Conservation (phyloP, 1,140 invertebrate genomes). For the Cotesia glomerata region DNA sequence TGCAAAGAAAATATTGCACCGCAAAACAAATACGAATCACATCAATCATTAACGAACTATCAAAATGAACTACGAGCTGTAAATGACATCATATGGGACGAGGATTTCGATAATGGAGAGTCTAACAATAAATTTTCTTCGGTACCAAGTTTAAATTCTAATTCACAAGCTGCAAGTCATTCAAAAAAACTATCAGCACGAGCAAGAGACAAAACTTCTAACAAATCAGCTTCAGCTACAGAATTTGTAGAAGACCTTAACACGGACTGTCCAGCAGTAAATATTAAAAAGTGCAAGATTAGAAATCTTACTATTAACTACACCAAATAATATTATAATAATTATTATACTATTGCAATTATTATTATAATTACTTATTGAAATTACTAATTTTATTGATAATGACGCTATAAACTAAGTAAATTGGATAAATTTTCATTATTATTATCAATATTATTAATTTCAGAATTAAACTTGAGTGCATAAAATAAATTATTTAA, state of each 20-base stretch:
- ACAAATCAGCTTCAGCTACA: not conserved
- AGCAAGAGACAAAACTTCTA: not conserved
- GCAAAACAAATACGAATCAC: too few relatives aligned
- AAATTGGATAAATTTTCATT: not conserved
- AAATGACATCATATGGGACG: too few relatives aligned
- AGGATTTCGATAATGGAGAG: too few relatives aligned
- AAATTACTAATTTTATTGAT: too few relatives aligned
- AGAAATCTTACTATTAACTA: not conserved
- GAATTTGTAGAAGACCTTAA: slow-evolving; percentile 1
- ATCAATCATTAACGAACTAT: too few relatives aligned
- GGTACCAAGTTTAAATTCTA: too few relatives aligned
- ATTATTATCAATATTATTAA: not conserved
- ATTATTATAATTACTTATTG: not conserved
- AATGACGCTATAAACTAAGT: not conserved
- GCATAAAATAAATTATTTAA: not conserved
- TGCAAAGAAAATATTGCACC: too few relatives aligned
- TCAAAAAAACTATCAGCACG: too few relatives aligned
- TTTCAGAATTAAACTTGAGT: too few relatives aligned
- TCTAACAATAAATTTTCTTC: too few relatives aligned
- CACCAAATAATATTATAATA: not conserved
- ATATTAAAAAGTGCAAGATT: not conserved
- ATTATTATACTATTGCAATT: not conserved
- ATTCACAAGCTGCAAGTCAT: too few relatives aligned
- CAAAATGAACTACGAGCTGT: too few relatives aligned
- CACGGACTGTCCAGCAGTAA: not conserved